Base-by-base conservation (phyloP, 1,140 invertebrate genomes). In the Micrasema longulum region DNA sequence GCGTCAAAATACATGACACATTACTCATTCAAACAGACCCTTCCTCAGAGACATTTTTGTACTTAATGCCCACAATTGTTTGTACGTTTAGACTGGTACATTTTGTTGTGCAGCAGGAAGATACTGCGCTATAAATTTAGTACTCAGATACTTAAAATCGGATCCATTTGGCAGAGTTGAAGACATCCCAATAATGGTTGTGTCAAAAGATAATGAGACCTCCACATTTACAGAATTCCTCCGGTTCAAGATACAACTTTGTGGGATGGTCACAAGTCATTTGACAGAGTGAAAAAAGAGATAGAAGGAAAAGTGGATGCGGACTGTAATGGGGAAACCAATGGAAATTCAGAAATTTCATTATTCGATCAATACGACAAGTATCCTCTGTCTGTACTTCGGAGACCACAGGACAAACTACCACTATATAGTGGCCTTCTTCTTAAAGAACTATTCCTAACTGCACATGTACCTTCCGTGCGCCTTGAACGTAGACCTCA, bases 171-270 rank as follows among this genome's bases (percentile, higher is more conserved):
- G 90, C 20, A 85, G 95, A 63, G 91, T 94, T 76, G 80, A 86
- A 1, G 91, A 93, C 60, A 95, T 92, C 0, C 90, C 93, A 0
- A 90, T 97, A 73, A 86, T 93, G 7, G 85, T 91, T 18, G 85
- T 97, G 20, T 91, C 89, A 76, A 95, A 97, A 84, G 91, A 92
- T 2, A 85, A 88, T 47, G 95, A 98, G 81, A 95, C 95, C 2
- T 92, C 94, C 48, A 94, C 91, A 48, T 97, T 97, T 79, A 95
- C 92, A 38, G 95, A 95, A 69, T 93, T 95, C 80, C 97, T 97
- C 79, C 93, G 14, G 89, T 87, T 35, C 97, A 96, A 96, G 91
- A 96, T 79, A 85, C 89, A 63, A 88, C 91, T 70, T 83, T 92
- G 52, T 92, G 94, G 89, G 91, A 91, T 82, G 85, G 86, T 45